Evolutionary conservation across 2,113 vertebrate genomes (phyloP).

Genomic region (Neolamprologus sp.): DNA sequence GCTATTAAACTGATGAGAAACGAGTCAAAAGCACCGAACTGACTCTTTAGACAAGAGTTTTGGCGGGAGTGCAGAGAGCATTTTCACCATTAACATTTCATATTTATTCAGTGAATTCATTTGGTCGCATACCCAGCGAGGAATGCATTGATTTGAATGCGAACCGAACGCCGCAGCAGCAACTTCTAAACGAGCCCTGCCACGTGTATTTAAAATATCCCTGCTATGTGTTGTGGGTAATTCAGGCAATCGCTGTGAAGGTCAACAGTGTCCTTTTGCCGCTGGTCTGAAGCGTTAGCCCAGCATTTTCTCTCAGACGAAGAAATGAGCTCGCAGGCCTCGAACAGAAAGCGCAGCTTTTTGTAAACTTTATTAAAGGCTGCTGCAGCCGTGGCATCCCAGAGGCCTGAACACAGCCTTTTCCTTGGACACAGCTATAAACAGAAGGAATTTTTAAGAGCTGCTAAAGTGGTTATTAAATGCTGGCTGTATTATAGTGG

Average conservation of each 20-base stretch:
- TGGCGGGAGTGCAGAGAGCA: not conserved
- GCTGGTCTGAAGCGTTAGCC: not conserved
- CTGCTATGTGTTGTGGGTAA: conserved; percentile 18
- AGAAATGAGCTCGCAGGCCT: conserved; percentile 17
- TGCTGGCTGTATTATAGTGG: conserved; percentile 60
- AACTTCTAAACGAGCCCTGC: not conserved
- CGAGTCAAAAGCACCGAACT: not conserved
- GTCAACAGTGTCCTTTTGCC: conserved; percentile 13
- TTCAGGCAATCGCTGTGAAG: conserved; percentile 29
- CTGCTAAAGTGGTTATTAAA: conserved; percentile 67
- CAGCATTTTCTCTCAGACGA: conserved; percentile 22
- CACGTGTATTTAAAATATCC: conserved; percentile 15
- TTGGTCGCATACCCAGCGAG: not conserved
- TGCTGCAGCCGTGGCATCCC: conserved; percentile 35
- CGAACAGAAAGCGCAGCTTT: conserved; percentile 25
- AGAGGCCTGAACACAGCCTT: conserved; percentile 18
- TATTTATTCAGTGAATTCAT: not conserved
- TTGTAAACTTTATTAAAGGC: conserved; percentile 56
- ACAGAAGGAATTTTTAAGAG: conserved; percentile 70
- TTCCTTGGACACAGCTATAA: no score
- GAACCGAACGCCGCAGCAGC: not conserved
- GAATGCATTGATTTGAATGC: not conserved
- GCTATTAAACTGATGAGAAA: not conserved
- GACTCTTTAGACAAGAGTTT: not conserved
- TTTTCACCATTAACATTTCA: not conserved